Conservation (phyloP, 2,888 invertebrate genomes). For the Sinelater perroti region DNA sequence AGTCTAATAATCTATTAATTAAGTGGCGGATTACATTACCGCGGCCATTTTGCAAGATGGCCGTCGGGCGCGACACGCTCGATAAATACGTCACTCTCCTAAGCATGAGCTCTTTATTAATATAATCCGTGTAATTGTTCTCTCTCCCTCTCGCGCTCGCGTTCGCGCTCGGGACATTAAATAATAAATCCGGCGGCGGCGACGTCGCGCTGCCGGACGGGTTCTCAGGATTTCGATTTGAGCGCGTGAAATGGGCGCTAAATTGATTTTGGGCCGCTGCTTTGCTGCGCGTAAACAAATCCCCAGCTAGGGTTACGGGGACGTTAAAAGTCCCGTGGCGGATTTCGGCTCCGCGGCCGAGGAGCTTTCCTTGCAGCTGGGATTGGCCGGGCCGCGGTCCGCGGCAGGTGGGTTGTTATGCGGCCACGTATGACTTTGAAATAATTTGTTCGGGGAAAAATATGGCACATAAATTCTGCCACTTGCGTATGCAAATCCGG, state of each 20-base stretch:
- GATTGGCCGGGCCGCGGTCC: no score
- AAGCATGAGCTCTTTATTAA: slow-evolving; percentile 31
- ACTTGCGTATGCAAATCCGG: no score
- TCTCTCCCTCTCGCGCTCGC: slow-evolving; percentile 21
- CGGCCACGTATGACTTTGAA: no score
- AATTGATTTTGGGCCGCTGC: slow-evolving; percentile 40
- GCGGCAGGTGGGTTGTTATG: no score
- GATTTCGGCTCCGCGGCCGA: no score
- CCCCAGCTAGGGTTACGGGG: slow-evolving; percentile 8
- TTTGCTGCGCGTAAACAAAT: slow-evolving; percentile 25
- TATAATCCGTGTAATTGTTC: slow-evolving; percentile 35
- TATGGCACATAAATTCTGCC: slow-evolving; percentile 11
- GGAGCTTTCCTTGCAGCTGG: no score
- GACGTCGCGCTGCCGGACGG: slow-evolving; percentile 24
- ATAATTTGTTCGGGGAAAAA: background rate
- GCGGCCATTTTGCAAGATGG: slow-evolving; percentile 39
- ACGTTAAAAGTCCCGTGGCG: background rate
- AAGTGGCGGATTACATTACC: slow-evolving; percentile 31
- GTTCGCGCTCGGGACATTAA: slow-evolving; percentile 23
- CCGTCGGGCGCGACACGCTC: slow-evolving; percentile 24
- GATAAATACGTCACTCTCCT: slow-evolving; percentile 30
- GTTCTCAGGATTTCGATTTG: slow-evolving; percentile 29
- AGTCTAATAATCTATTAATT: slow-evolving; percentile 27
- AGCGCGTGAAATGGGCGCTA: slow-evolving; percentile 41
- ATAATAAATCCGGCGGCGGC: slow-evolving; percentile 20